A percentile compares a stretch with the other conserved stretches of the same genome.
Evolutionary conservation across 2,888 invertebrate species (phyloP).

Genomic region (Nowickia ferox): DNA sequence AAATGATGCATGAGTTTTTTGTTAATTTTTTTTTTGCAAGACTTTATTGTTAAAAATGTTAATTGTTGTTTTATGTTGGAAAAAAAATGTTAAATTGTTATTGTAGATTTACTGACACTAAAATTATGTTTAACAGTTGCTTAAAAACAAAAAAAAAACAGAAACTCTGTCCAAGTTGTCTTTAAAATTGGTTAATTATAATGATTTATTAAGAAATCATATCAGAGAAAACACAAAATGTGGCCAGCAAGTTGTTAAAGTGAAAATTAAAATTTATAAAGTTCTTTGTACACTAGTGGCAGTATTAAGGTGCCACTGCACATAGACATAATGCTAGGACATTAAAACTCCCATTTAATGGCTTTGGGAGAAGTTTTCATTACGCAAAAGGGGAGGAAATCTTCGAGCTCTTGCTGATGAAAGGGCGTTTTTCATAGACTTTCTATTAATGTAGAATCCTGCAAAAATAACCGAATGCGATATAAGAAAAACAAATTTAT

Average conservation of each 20-base stretch:
- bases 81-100: slow-evolving; percentile 39
- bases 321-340: no score
- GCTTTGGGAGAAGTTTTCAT: no score
- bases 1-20: slow-evolving; percentile 42
- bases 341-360: no score
- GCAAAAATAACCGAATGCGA: no score
- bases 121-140: slow-evolving; percentile 68
- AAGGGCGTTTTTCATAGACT: no score
- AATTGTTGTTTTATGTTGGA: slow-evolving; percentile 54
- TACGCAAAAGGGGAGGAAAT: no score
- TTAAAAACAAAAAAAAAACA: slow-evolving; percentile 3
- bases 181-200: slow-evolving; percentile 71
- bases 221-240: slow-evolving; percentile 29
- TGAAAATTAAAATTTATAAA: slow-evolving; percentile 59
- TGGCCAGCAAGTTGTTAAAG: slow-evolving; percentile 52
- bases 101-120: slow-evolving; percentile 61
- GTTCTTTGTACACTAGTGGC: background rate
- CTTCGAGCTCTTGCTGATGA: no score
- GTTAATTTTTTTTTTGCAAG: slow-evolving; percentile 16
- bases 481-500: no score
- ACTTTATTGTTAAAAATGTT: slow-evolving; percentile 60
- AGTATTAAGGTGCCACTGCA: background rate
- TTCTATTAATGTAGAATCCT: no score
- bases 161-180: slow-evolving; percentile 64
- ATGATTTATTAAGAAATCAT: slow-evolving; percentile 72